Conservation (phyloP, 2,113 vertebrate genomes). For the Pterophyllum scalare region DNA sequence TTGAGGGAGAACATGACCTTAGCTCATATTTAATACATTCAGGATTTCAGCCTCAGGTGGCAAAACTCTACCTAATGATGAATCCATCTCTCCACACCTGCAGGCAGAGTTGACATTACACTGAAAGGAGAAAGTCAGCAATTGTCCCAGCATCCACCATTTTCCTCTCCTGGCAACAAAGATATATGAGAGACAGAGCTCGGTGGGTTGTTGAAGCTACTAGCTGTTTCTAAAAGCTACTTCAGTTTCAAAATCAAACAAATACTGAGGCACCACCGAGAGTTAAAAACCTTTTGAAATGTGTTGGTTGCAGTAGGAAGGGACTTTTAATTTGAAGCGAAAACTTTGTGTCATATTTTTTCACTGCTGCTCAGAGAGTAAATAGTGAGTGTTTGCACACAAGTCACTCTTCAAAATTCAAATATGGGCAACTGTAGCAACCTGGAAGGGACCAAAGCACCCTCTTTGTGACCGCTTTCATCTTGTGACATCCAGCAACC, state of each 20-base stretch:
- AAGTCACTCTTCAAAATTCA: too few species aligned
- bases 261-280: neutral
- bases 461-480: too few species aligned
- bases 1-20: slow-evolving; percentile 5
- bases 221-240: neutral
- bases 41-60: neutral
- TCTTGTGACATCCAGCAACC: too few species aligned
- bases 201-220: neutral
- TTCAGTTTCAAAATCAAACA: rapidly evolving
- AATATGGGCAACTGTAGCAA: too few species aligned
- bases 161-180: neutral
- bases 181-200: neutral
- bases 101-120: slow-evolving; percentile 22
- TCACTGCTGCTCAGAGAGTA: neutral
- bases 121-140: neutral
- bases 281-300: neutral
- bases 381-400: neutral
- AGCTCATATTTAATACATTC: neutral
- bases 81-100: neutral
- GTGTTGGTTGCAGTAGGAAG: neutral
- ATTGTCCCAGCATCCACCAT: neutral
- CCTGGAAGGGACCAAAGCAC: too few species aligned
- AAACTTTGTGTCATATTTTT: neutral
- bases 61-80: neutral
- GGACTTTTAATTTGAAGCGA: neutral